Evolutionary conservation across 2,113 vertebrate genomes (phyloP).

Genomic region (Macquaria ambigua): DNA sequence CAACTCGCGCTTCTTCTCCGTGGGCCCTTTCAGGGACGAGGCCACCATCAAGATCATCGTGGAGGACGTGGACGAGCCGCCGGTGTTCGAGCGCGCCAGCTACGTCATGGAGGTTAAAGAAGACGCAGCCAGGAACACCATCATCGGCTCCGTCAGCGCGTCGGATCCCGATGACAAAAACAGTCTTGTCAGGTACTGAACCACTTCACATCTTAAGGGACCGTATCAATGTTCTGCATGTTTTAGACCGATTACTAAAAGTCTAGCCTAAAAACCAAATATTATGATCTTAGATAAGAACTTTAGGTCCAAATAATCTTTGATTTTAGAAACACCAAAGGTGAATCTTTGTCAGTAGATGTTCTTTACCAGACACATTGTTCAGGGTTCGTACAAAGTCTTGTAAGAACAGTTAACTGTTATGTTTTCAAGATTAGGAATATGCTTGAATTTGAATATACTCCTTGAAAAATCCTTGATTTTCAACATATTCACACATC

Average conservation of each 20-base stretch:
- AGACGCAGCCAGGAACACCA: constrained; percentile 85
- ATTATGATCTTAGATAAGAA: not conserved
- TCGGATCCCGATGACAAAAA: constrained; percentile 90
- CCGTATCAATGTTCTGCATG: not conserved
- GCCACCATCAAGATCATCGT: constrained; percentile 90
- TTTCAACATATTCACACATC: too few relatives aligned
- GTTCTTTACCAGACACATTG: too few relatives aligned
- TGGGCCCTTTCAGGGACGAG: constrained; percentile 92
- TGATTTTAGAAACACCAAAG: not conserved
- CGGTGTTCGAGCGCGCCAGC: constrained; percentile 88
- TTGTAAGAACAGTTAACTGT: too few relatives aligned
- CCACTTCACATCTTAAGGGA: too few relatives aligned
- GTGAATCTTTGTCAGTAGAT: too few relatives aligned
- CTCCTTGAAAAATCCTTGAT: too few relatives aligned
- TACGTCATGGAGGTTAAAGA: constrained; percentile 94
- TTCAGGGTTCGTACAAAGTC: too few relatives aligned
- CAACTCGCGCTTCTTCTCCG: constrained; percentile 89
- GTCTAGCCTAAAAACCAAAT: not conserved
- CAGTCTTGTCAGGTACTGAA: constrained; percentile 90
- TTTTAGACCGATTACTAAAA: not conserved
- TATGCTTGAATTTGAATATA: too few relatives aligned
- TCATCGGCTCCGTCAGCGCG: constrained; percentile 90
- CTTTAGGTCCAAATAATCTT: not conserved
- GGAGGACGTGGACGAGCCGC: constrained; percentile 95
- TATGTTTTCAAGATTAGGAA: too few relatives aligned